These are phyloP conservation scores for Gymnogyps californianus DNA, from an alignment of 2,113 vertebrate genomes.

Conservation along the genomic window DNA sequence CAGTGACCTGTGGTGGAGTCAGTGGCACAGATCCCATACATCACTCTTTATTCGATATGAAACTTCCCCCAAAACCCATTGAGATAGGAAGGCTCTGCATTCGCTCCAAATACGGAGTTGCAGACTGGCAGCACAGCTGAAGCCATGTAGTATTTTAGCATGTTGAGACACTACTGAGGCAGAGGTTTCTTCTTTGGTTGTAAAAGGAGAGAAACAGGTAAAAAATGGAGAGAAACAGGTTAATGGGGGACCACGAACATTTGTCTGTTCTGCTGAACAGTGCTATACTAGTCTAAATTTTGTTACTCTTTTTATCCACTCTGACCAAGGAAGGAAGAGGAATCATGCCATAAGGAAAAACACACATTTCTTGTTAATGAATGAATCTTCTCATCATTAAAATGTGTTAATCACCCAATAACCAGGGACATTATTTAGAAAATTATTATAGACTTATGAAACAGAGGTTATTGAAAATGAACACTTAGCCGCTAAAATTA, in stretches of 20 bases:
- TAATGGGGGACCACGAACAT: not conserved
- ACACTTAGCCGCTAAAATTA: not conserved
- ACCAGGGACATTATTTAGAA: not conserved
- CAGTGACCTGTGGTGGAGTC: not conserved
- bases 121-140: not conserved
- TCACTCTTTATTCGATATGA: not conserved
- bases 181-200: not conserved
- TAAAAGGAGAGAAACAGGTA: not conserved
- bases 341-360: not conserved
- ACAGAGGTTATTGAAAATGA: not conserved
- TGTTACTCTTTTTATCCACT: not conserved
- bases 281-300: not conserved
- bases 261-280: not conserved
- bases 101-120: fast-evolving
- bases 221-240: not conserved
- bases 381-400: not conserved
- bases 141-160: not conserved
- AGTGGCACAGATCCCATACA: not conserved
- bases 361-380: not conserved
- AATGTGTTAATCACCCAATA: slow-evolving; percentile 7
- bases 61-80: not conserved
- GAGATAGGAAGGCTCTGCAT: not conserved
- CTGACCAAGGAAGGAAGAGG: not conserved
- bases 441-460: slow-evolving; percentile 19
- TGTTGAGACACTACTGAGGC: not conserved